Evolutionary conservation across 2,888 invertebrate species (phyloP), one percentile per base, ranked within the genome.

Genomic region (Drosophila anceps): DNA sequence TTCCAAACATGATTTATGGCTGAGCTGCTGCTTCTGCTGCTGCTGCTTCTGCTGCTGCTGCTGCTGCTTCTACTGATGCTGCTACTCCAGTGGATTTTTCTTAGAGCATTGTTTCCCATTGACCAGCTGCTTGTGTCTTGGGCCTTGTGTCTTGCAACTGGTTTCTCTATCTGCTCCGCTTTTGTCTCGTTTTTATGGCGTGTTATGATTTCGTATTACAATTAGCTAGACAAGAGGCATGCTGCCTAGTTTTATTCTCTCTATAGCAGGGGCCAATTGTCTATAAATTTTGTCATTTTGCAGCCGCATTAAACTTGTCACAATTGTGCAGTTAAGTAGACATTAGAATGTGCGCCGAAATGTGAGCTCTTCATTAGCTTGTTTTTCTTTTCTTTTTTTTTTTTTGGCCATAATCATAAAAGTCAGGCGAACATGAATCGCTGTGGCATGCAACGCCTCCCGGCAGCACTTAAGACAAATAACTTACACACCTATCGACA

Each of bases 1-100:
- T 86, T 64, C 77, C 76, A 83, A 86, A 82, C 86, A 88, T 90
- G 86, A 86, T 86, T 86, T 86, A 86, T 90, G 69, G 88, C 88
- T 86, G 79, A 86, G 72, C 73, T 69, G 79, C 37, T 51, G 44
- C 58, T 62, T 37, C 35, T 51, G 27, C 64, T 50, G 37, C 39
- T 55, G 43, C 24, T 41, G 37, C 35, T 35, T 10, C 50, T 54
- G 35, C 39, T 12, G 51, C 41, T 35, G 24, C 35, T 48, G 37
- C 53, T 58, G 48, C 39, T 63, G 31, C 46, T 41, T 37, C 29
- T 24, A 57, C 43, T 44, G 29, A 43, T 61, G 31, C 43, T 37
- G 31, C 57, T 59, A 24, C 62, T 69, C 48, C 72, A 66, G 76
- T 85, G 74, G 84, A 81, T 59, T 61, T 58, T 58, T 58, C 68